Evolutionary conservation across 1,140 invertebrate species (phyloP), one percentile per base, ranked within the genome.

Genomic region (Drosophila mauritiana): DNA sequence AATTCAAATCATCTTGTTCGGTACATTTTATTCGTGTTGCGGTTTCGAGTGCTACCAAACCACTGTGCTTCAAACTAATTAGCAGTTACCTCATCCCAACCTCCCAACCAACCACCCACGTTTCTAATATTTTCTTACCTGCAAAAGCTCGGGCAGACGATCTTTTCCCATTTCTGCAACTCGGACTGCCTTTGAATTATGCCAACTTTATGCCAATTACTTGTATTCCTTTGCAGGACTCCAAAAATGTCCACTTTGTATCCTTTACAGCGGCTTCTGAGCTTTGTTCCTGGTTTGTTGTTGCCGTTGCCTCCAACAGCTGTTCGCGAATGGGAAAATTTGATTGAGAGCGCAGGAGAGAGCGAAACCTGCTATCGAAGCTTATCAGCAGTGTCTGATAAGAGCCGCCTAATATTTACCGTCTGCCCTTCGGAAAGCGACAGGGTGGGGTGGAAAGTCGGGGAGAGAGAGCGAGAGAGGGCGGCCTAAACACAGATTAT

Each of bases 81-180:
- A 49, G 64, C 64, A 46, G 65, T 67, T 67, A 65, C 63, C 63
- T 67, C 63, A 65, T 49, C 12, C 54, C 17, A 31, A 27, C 48
- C 22, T 27, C 48, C 12, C 25, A 37, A 25, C 48, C 36, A 15
- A 27, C 48, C 36, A 15, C 20, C 49, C 45, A 34, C 43, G 34
- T 22, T 8, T n/a, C 17, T 31, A 5, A 37, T 8, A 25, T 15
- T 22, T 51, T 59, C 48, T 78, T 73, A 92, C 91, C 91, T 91
- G 86, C 43, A 91, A 73, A 73, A 92, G 84, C 75, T 92, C 91
- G 10, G 91, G 91, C 42, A 92, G 73, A 65, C 91, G 88, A 70
- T 92, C 91, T 89, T 73, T 78, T 34, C 78, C 91, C 91, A 90
- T 90, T 64, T 45, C 70, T 15, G 46, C 15, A 22, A 25, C 39